These are phyloP conservation scores for Geotrypetes seraphini DNA, from an alignment of 2,797 vertebrate species.

Conservation along the genomic window DNA sequence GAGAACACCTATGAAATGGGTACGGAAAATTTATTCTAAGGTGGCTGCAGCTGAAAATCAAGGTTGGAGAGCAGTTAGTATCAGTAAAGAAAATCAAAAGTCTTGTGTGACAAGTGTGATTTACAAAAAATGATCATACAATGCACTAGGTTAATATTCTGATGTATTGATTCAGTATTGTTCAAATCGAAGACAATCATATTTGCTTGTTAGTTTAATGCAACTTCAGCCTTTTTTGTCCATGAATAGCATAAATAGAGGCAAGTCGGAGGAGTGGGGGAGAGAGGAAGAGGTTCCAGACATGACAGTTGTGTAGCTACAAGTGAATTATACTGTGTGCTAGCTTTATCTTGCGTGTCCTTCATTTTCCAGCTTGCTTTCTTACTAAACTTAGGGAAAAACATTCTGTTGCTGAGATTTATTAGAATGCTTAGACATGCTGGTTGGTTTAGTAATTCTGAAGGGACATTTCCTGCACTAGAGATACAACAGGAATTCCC, in stretches of 20 bases:
- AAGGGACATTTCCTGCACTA: no score
- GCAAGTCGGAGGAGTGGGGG: no score
- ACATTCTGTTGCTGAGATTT: no score
- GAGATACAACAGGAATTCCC: no score
- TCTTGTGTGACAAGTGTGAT: no score
- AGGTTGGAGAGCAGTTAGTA: neutral
- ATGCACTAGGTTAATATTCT: constrained; percentile 43
- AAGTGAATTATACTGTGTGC: constrained; percentile 22
- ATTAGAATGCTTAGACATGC: no score
- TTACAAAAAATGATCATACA: no score
- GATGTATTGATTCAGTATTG: no score
- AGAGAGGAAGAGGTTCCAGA: constrained; percentile 14
- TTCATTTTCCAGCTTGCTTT: neutral
- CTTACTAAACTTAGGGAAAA: constrained; percentile 13
- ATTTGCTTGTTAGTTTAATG: constrained; percentile 61
- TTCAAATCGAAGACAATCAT: constrained; percentile 42
- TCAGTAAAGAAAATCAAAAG: no score
- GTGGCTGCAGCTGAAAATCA: constrained; percentile 33
- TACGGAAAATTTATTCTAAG: constrained; percentile 48
- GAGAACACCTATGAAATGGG: constrained; percentile 35
- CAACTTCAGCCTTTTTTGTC: constrained; percentile 35
- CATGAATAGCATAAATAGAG: constrained; percentile 47
- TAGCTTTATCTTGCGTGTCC: neutral
- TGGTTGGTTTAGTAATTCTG: no score
- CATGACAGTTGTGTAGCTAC: constrained; percentile 38